Evolutionary conservation across 2,797 vertebrate genomes (phyloP), one percentile per base, ranked within the genome.

Genomic region (Mus minutoides): DNA sequence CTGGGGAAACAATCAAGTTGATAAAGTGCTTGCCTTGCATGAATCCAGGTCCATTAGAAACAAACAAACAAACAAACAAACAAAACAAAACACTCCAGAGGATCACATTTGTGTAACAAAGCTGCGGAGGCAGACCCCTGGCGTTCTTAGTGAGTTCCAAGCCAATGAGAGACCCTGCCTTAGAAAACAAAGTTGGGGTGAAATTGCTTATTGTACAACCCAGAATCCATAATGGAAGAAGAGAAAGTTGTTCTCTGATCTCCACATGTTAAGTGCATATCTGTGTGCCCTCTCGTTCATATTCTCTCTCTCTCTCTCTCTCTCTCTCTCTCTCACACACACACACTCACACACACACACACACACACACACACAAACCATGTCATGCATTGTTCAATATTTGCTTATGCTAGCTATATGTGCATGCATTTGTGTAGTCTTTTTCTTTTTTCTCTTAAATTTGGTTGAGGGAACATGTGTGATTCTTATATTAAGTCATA

Each of bases 391-490:
- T 12, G 11, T 22, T 69, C 43, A n/a, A 21, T 85, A 52, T 69
- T 85, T n/a, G 62, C 79, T 40, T 43, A 34, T 43, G 80, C 8
- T 60, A 60, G 37, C 7, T 43, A 43, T 26, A 17, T 43, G 0
- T 1, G 12, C 29, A 64, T 56, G 56, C 13, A 83, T 43, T 87
- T 62, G 26, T 16, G 16, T 24, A 26, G 26, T 92, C 40, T 87
- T 86, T 64, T 46, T 7, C 17, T 93, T 91, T 80, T 92, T 64
- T 92, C 34, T 31, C 54, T 26, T 84, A 82, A 96, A 58, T 31
- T n/a, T 82, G 69, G 12, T 17, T 80, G 78, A 84, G 4, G 52
- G 0, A 60, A 54, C 56, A 87, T 60, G 49, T 86, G 6, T 34
- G 54, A 78, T 71, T 80, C n/a, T 90, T 76, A 40, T 13, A 90